A percentile compares a stretch with the other conserved stretches of the same genome.
Evolutionary conservation across 1,140 invertebrate species (phyloP).

Genomic region (Brachionus angularis): DNA sequence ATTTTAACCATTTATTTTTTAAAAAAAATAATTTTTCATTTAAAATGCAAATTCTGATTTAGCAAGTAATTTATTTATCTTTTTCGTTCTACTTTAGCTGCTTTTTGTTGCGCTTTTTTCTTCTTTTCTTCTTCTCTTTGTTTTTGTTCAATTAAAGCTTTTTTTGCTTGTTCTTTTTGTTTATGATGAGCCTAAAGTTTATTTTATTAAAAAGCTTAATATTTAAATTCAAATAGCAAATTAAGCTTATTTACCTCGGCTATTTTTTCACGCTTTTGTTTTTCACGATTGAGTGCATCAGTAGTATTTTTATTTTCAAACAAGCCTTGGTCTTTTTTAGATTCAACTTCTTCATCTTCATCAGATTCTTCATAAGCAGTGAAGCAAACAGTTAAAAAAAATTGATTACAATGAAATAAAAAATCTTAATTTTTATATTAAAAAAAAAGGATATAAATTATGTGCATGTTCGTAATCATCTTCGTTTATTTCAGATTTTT

Average conservation of each 20-base stretch:
- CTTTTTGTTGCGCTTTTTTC: constrained; percentile 27
- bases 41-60: not conserved
- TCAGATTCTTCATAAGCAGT: constrained; percentile 40
- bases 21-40: not conserved
- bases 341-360: not conserved
- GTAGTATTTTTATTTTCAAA: constrained; percentile 18
- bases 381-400: not conserved
- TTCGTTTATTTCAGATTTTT: not conserved
- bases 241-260: not conserved
- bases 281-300: constrained; percentile 11
- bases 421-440: not conserved
- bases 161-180: constrained; percentile 34
- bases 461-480: not conserved
- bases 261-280: constrained; percentile 13
- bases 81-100: constrained; percentile 14
- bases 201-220: not conserved
- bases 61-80: constrained; percentile 1
- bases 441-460: constrained; percentile 31
- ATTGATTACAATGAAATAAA: not conserved
- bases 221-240: not conserved
- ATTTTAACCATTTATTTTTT: too few species aligned
- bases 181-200: not conserved
- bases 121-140: constrained; percentile 34
- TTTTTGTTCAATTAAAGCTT: constrained; percentile 1
- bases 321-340: not conserved